Evolutionary conservation across 2,797 vertebrate genomes (phyloP).

Genomic region (Sebastes jordani): DNA sequence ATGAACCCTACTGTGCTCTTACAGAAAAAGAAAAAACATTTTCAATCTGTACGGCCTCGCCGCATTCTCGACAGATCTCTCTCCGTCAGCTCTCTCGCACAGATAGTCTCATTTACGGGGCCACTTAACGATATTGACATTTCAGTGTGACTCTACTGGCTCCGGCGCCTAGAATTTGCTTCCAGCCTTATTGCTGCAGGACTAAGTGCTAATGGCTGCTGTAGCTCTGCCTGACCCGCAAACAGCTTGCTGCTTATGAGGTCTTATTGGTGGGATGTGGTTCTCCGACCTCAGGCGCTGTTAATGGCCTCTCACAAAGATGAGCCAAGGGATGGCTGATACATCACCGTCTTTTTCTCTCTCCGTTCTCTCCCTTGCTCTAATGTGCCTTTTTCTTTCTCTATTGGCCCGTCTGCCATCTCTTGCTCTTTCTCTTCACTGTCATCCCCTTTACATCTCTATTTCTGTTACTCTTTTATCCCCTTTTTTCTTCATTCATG

Average conservation of each 20-base stretch:
- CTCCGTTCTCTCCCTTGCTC: slow-evolving; percentile 16
- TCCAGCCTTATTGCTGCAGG: slow-evolving; percentile 28
- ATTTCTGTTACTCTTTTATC: background rate
- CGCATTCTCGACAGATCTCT: background rate
- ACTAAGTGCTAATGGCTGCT: slow-evolving; percentile 60
- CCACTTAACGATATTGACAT: slow-evolving; percentile 56
- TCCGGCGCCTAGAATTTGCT: slow-evolving; percentile 33
- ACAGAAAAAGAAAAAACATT: background rate
- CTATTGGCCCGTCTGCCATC: background rate
- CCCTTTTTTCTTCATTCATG: background rate
- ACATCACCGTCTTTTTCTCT: slow-evolving; percentile 26
- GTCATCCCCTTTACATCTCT: slow-evolving; percentile 4
- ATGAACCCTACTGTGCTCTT: background rate
- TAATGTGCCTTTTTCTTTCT: slow-evolving; percentile 20
- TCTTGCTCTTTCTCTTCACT: slow-evolving; percentile 1
- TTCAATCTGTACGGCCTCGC: background rate
- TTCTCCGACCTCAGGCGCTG: slow-evolving; percentile 41
- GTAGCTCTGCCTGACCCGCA: slow-evolving; percentile 50
- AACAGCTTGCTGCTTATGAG: slow-evolving; percentile 54
- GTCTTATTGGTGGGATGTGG: slow-evolving; percentile 55
- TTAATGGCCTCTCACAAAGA: slow-evolving; percentile 65
- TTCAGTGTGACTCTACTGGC: slow-evolving; percentile 28
- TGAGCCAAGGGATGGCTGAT: slow-evolving; percentile 38
- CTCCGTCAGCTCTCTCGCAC: slow-evolving; percentile 2
- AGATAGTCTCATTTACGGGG: slow-evolving; percentile 43